Conservation (phyloP, 1,140 invertebrate genomes). For the Lepidurus couesii region DNA sequence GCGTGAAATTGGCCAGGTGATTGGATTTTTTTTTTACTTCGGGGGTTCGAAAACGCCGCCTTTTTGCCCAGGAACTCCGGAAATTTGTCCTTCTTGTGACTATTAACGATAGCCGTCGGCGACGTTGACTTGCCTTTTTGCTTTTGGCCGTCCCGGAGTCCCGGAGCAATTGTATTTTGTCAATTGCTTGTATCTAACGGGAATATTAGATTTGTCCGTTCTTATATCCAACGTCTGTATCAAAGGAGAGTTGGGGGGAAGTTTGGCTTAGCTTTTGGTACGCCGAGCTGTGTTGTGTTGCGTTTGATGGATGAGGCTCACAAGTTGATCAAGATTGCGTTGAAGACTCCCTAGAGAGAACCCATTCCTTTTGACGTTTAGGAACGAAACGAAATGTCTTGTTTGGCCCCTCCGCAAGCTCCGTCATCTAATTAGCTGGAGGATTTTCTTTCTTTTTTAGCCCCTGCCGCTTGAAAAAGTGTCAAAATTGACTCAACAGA, state of each 20-base stretch:
- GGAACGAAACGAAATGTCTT: background rate
- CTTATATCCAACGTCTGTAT: too few species aligned
- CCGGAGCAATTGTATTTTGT: too few species aligned
- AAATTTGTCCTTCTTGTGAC: constrained; percentile 16
- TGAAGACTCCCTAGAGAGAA: constrained; percentile 7
- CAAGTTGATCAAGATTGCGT: background rate
- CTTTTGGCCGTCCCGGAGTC: background rate
- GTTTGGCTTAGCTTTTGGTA: background rate
- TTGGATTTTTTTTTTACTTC: background rate
- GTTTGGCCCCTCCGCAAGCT: background rate
- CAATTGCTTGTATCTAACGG: too few species aligned
- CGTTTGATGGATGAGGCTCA: background rate
- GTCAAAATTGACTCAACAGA: too few species aligned
- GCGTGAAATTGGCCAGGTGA: constrained; percentile 13
- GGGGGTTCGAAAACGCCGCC: background rate
- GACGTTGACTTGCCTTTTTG: background rate
- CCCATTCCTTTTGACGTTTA: constrained; percentile 19
- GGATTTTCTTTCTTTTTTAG: background rate
- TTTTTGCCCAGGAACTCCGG: background rate
- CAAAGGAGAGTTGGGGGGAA: background rate
- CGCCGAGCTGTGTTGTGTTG: background rate
- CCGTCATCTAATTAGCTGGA: background rate
- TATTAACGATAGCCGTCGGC: constrained; percentile 9
- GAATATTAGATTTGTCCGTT: too few species aligned
- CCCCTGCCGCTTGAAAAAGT: too few species aligned